Evolutionary conservation across 2,888 invertebrate species (phyloP), one percentile per base, ranked within the genome.

Genomic region (Diaphora mendica): DNA sequence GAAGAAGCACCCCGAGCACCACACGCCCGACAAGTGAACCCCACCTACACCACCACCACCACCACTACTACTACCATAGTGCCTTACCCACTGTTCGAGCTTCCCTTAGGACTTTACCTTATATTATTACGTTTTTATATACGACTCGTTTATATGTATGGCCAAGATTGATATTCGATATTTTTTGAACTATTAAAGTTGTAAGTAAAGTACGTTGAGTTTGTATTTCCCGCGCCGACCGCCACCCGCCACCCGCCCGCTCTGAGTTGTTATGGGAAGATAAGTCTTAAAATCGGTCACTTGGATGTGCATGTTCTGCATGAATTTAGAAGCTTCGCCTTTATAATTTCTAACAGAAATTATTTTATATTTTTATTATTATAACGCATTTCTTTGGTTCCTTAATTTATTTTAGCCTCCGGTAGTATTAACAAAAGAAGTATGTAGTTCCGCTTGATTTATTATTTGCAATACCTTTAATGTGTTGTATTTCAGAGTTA

Each of bases 341-440:
- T 87, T 92, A 93, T 91, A 87, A 93, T 94, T 93, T 93, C 95
- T 95, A 95, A 95, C 95, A 88, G 94, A 93, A 89, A 92, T 91
- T 92, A 83, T 86, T 88, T 73, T 87, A 87, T 88, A 86, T 87
- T 87, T 88, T 91, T 91, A 90, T 92, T 92, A 93, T 91, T 91
- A 91, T 95, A 95, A 95, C 95, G 95, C 95, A 95, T 95, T 95
- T 95, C 95, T 95, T 95, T 95, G 95, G 95, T 95, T 95, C 95
- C 95, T 95, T 95, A 94, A 95, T 95, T 93, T 92, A 94, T 92
- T 86, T 93, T 93, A 94, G 94, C 95, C 93, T 94, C 88, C 89
- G 96, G 86, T 95, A 96, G 93, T 94, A 96, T 92, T 96, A 96
- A 93, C 96, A 94, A 75, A 86, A 93, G 95, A 85, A 89, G 91